phyloP scores from a whole-genome alignment of 2,888 invertebrate genomes.

The Rotaria magnacalcarata region DNA sequence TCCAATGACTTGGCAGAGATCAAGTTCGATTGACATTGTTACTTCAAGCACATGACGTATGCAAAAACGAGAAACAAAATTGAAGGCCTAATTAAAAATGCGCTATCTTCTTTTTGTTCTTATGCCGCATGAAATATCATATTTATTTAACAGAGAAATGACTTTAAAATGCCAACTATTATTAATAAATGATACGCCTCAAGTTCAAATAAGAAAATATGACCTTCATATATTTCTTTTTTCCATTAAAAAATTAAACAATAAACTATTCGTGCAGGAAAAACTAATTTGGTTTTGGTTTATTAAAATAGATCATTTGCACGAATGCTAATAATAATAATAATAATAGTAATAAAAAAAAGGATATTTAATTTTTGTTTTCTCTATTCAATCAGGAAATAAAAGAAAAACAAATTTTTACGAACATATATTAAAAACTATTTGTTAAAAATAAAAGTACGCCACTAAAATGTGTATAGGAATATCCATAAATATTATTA shows the following conservation, averaged over 20 bases:
- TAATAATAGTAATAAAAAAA: no score
- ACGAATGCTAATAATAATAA: no score
- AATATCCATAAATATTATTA: conserved; percentile 31
- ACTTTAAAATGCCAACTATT: not conserved
- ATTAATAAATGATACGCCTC: no score
- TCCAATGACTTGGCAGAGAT: no score
- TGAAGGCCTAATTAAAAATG: no score
- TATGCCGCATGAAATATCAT: not conserved
- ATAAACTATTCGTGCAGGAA: not conserved
- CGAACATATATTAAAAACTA: not conserved
- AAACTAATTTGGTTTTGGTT: not conserved
- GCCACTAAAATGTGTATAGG: conserved; percentile 35
- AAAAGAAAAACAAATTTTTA: not conserved
- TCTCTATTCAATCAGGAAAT: not conserved
- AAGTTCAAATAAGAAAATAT: not conserved
- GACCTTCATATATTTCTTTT: not conserved
- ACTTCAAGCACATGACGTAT: no score
- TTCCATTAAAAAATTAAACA: not conserved
- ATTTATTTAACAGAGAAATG: not conserved
- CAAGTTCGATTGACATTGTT: no score
- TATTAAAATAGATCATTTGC: not conserved
- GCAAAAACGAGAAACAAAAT: no score
- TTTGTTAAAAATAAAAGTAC: conserved; percentile 23
- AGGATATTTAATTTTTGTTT: not conserved
- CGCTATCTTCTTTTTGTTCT: no score